Conservation (phyloP, 2,888 invertebrate species). For the Augiades crinisus region DNA sequence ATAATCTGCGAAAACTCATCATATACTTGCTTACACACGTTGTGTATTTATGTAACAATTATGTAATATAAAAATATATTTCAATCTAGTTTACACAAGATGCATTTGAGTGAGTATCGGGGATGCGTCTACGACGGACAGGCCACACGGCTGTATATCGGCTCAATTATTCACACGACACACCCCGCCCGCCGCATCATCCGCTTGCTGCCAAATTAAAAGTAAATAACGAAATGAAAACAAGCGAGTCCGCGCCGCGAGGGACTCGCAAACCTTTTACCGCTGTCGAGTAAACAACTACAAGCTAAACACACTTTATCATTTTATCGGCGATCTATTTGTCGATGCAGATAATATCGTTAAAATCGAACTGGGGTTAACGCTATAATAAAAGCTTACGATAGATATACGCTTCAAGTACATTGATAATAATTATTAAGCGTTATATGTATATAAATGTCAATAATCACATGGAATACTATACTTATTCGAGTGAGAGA, state of each 20-base stretch:
- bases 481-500: conserved; percentile 23
- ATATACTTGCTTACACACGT: no score
- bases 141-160: conserved; percentile 52
- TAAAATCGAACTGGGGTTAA: conserved; percentile 50
- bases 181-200: conserved; percentile 68
- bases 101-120: not conserved
- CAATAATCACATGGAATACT: conserved; percentile 3
- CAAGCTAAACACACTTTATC: conserved; percentile 75
- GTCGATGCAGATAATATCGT: conserved; percentile 63
- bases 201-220: conserved; percentile 81
- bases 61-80: not conserved
- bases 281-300: conserved; percentile 74
- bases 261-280: conserved; percentile 81
- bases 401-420: conserved; percentile 6
- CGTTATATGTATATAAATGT: not conserved
- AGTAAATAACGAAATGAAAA: conserved; percentile 82
- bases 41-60: no score
- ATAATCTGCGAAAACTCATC: no score
- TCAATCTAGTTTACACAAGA: not conserved
- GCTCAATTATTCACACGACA: conserved; percentile 76
- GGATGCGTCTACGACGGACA: conserved; percentile 32
- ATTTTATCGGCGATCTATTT: conserved; percentile 74
- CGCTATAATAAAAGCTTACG: conserved; percentile 18
- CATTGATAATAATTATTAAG: not conserved
- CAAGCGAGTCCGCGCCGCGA: conserved; percentile 68